Conservation (phyloP, 2,113 vertebrate genomes). For the Heloderma charlesbogerti region DNA sequence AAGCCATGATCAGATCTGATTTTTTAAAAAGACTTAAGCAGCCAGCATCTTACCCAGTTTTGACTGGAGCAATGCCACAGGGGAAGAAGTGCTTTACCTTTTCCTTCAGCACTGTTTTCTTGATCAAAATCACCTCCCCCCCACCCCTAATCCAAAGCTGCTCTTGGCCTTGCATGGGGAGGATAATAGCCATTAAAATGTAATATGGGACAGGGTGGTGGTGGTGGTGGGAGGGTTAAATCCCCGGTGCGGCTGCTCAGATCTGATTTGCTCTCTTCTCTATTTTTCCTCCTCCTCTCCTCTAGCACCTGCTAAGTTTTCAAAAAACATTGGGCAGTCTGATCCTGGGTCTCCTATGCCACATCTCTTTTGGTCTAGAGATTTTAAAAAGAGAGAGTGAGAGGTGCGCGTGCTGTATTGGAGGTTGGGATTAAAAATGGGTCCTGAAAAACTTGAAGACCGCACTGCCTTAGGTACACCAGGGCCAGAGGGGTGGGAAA, state of each 20-base stretch:
- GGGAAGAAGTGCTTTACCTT: background rate
- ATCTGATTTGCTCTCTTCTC: background rate
- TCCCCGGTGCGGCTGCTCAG: background rate
- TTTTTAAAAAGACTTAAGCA: background rate
- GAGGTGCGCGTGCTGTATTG: background rate
- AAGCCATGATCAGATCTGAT: background rate
- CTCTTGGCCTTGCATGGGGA: no score
- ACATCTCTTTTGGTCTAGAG: background rate
- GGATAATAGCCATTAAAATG: no score
- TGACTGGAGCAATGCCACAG: background rate
- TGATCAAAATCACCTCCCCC: background rate
- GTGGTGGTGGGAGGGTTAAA: background rate
- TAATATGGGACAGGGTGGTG: no score
- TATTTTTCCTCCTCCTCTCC: background rate
- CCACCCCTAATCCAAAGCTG: no score
- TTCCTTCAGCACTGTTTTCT: background rate
- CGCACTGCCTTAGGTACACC: background rate
- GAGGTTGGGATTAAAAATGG: background rate
- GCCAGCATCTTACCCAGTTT: background rate
- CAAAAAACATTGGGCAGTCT: no score
- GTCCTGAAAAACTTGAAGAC: background rate
- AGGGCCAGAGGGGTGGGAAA: no score
- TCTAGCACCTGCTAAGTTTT: background rate
- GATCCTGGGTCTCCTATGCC: no score
- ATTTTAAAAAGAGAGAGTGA: background rate